Conservation (phyloP, 2,797 vertebrate species). For the Sebastes goodei region DNA sequence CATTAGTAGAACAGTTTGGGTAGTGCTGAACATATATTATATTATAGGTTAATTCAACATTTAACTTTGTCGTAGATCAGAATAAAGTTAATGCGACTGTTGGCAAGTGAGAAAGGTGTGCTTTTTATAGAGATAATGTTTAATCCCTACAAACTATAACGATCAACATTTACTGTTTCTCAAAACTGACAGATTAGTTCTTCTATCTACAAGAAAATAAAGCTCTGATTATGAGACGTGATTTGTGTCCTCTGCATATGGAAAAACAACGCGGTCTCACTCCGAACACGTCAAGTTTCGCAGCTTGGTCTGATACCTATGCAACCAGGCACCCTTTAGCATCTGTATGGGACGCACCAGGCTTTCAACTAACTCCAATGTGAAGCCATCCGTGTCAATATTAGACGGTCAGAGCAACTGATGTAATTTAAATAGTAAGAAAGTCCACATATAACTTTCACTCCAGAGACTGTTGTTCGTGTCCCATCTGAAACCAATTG, state of each 20-base stretch:
- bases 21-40: background rate
- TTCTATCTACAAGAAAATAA: background rate
- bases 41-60: background rate
- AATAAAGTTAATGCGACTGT: background rate
- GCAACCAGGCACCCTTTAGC: background rate
- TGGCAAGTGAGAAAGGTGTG: background rate
- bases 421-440: background rate
- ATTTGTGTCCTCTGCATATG: too few species aligned
- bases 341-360: rapidly evolving
- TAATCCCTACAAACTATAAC: background rate
- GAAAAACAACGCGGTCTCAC: background rate
- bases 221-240: background rate
- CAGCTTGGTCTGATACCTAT: background rate
- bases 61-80: background rate
- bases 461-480: too few species aligned
- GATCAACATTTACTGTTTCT: background rate
- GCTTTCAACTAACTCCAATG: background rate
- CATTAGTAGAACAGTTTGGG: background rate
- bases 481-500: background rate
- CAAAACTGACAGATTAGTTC: background rate
- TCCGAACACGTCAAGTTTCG: too few species aligned
- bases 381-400: background rate
- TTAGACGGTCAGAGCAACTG: background rate
- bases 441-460: background rate
- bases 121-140: background rate